Conservation (phyloP, 2,113 vertebrate genomes). For the Rhinopithecus roxellana region DNA sequence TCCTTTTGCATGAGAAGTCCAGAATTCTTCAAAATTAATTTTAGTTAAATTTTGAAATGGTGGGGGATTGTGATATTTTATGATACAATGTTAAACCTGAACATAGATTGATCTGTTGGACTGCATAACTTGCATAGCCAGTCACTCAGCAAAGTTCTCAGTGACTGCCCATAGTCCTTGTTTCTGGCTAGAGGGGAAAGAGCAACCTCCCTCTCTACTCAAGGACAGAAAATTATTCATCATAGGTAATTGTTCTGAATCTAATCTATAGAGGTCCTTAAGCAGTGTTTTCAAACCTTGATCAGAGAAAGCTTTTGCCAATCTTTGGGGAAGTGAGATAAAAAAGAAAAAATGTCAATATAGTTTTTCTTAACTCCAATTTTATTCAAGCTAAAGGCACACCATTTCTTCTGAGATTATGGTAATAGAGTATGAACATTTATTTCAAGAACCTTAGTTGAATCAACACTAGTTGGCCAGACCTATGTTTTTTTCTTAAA, state of each 20-base stretch:
- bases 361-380: not conserved
- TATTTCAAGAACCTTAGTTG: not conserved
- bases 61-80: not conserved
- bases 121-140: not conserved
- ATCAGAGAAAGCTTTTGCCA: not conserved
- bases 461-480: not conserved
- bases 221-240: not conserved
- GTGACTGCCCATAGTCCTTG: not conserved
- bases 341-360: not conserved
- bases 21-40: constrained; percentile 18
- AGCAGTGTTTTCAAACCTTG: not conserved
- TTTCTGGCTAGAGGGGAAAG: not conserved
- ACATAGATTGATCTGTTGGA: not conserved
- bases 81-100: not conserved
- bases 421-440: not conserved
- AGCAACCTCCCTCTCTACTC: not conserved
- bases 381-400: not conserved
- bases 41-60: constrained; percentile 31
- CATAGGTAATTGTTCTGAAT: constrained; percentile 24
- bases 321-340: not conserved
- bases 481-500: not conserved
- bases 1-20: constrained; percentile 10
- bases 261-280: not conserved
- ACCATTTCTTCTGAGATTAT: constrained; percentile 1
- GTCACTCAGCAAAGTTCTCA: not conserved